A percentile compares a stretch with the other conserved stretches of the same genome.
Conservation (phyloP, 2,888 invertebrate species). For the Cephus nigrinus region DNA sequence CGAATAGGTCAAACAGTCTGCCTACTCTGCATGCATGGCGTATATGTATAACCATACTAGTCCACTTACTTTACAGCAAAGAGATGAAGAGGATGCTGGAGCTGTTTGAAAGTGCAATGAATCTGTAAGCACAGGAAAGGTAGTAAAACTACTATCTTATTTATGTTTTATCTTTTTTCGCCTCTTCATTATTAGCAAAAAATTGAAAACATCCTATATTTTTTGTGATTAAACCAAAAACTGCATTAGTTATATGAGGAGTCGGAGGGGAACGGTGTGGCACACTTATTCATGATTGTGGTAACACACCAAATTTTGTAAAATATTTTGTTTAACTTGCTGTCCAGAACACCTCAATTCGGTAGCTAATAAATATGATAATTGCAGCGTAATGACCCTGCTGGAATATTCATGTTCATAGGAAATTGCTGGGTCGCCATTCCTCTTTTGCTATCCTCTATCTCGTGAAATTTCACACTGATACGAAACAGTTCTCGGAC, state of each 20-base stretch:
- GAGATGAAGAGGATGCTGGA: slow-evolving; percentile 62
- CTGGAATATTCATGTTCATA: not conserved
- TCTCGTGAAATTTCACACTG: not conserved
- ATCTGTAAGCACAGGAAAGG: slow-evolving; percentile 37
- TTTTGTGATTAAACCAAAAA: not conserved
- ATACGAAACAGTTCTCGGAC: not conserved
- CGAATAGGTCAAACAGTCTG: slow-evolving; percentile 27
- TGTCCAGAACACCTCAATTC: not conserved
- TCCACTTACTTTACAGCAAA: slow-evolving; percentile 46
- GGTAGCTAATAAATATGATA: not conserved
- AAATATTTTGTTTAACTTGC: not conserved
- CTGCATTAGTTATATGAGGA: not conserved
- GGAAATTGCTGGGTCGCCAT: no score
- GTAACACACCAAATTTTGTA: not conserved
- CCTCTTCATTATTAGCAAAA: slow-evolving; percentile 13
- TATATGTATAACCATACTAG: not conserved
- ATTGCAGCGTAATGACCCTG: not conserved
- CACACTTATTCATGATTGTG: not conserved
- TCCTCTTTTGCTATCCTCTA: not conserved
- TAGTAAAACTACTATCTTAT: not conserved
- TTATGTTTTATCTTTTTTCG: not conserved
- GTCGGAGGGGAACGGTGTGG: no score
- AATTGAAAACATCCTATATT: slow-evolving; percentile 22
- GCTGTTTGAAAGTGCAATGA: slow-evolving; percentile 58
- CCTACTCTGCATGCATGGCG: slow-evolving; percentile 18